Conservation (phyloP, 2,888 invertebrate species). For the Sycophila texana region DNA sequence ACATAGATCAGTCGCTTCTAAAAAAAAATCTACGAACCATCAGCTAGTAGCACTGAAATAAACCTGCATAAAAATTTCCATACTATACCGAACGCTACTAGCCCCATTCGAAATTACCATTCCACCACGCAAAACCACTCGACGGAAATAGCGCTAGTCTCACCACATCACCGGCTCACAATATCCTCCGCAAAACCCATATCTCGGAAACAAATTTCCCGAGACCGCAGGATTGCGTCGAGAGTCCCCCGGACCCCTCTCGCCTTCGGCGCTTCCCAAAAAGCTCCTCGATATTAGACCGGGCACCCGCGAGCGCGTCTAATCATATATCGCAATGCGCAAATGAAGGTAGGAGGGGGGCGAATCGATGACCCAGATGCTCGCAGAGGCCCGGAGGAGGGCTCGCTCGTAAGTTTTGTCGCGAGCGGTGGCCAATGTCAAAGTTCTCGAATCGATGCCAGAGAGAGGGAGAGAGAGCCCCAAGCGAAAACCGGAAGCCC, state of each 20-base stretch:
- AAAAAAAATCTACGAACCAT: too few relatives aligned
- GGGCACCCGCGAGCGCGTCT: neutral
- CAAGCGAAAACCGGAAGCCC: neutral
- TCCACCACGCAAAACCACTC: too few relatives aligned
- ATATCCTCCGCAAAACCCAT: too few relatives aligned
- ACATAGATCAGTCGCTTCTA: too few relatives aligned
- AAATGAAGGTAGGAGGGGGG: constrained; percentile 34
- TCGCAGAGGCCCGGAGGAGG: neutral
- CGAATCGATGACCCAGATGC: constrained; percentile 51
- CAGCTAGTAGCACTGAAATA: too few relatives aligned
- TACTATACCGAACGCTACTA: too few relatives aligned
- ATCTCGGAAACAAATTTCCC: too few relatives aligned
- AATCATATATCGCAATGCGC: constrained; percentile 47
- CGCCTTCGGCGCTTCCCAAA: neutral
- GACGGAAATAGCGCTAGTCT: too few relatives aligned
- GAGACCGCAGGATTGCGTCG: too few relatives aligned
- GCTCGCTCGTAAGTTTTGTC: constrained; percentile 16
- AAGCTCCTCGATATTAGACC: constrained; percentile 31
- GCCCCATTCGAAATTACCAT: too few relatives aligned
- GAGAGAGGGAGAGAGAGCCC: neutral
- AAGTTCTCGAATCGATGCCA: constrained; percentile 61
- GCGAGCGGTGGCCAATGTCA: constrained; percentile 59
- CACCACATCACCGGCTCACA: too few relatives aligned
- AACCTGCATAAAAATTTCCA: too few relatives aligned
- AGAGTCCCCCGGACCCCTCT: constrained; percentile 1